Evolutionary conservation across 2,888 invertebrate species (phyloP).

Genomic region (Deilephila porcellus): DNA sequence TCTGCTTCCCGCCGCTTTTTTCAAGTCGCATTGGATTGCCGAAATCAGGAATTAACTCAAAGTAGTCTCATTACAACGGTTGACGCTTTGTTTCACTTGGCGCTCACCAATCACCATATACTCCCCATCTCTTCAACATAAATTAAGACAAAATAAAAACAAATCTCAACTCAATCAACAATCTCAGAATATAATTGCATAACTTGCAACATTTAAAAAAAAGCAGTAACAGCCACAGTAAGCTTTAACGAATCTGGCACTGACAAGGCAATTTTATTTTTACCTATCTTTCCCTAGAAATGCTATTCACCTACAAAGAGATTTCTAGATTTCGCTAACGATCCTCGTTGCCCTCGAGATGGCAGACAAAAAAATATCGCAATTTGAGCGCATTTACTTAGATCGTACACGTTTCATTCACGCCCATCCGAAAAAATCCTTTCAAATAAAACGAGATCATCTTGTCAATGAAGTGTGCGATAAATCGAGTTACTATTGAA

Average conservation of each 20-base stretch:
- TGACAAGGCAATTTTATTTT: conserved; percentile 22
- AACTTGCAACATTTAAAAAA: not conserved
- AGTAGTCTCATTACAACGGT: no score
- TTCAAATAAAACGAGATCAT: not conserved
- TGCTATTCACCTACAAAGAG: conserved; percentile 2
- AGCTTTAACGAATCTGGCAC: not conserved
- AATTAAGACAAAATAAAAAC: no score
- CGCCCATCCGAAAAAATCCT: not conserved
- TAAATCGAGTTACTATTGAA: not conserved
- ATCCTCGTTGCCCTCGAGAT: conserved; percentile 17
- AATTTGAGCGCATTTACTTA: conserved; percentile 10
- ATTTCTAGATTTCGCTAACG: conserved; percentile 20
- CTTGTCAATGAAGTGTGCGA: not conserved
- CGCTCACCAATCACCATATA: no score
- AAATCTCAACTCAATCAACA: no score
- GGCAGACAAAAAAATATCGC: conserved; percentile 20
- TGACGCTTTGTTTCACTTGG: no score
- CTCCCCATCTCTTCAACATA: no score
- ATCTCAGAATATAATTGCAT: no score
- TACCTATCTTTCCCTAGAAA: conserved; percentile 28
- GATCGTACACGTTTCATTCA: conserved; percentile 5
- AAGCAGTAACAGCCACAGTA: not conserved
- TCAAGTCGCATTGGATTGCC: no score
- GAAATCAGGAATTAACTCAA: no score
- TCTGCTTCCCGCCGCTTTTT: no score